These are phyloP conservation scores for Dolichomitus sp. DNA, from an alignment of 2,888 invertebrate species.

Conservation along the genomic window DNA sequence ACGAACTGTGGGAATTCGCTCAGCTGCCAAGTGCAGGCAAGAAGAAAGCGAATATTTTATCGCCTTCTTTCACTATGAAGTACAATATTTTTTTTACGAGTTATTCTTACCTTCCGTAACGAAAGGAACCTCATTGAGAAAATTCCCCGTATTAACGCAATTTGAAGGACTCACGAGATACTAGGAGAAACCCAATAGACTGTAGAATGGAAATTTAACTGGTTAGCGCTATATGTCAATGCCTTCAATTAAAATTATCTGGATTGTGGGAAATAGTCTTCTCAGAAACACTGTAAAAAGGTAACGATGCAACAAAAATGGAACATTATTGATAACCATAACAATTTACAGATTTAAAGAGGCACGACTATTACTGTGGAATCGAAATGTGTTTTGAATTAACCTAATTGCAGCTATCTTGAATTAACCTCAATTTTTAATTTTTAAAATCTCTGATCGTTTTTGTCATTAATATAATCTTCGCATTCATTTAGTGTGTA, in stretches of 20 bases:
- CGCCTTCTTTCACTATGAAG: slow-evolving; percentile 14
- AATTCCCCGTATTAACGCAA: not conserved
- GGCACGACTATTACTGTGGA: no score
- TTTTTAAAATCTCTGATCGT: no score
- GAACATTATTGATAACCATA: not conserved
- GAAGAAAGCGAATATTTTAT: slow-evolving; percentile 28
- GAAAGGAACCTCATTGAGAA: slow-evolving; percentile 13
- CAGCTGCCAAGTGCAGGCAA: slow-evolving; percentile 15
- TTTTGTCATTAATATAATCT: no score
- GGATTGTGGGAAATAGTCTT: not conserved
- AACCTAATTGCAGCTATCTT: no score
- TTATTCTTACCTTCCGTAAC: slow-evolving; percentile 18
- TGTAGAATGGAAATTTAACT: slow-evolving; percentile 1
- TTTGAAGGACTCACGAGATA: not conserved
- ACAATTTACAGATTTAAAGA: not conserved
- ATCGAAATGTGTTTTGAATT: no score
- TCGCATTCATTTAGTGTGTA: no score
- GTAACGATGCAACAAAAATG: not conserved
- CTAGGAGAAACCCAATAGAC: not conserved
- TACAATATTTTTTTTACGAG: slow-evolving; percentile 27
- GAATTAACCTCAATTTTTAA: no score
- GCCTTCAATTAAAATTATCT: not conserved
- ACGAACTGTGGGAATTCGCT: slow-evolving; percentile 41
- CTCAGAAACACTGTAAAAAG: not conserved
- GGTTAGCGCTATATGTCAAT: not conserved